These are phyloP conservation scores for Natrix natrix DNA, from an alignment of 2,797 vertebrate genomes.

Conservation along the genomic window DNA sequence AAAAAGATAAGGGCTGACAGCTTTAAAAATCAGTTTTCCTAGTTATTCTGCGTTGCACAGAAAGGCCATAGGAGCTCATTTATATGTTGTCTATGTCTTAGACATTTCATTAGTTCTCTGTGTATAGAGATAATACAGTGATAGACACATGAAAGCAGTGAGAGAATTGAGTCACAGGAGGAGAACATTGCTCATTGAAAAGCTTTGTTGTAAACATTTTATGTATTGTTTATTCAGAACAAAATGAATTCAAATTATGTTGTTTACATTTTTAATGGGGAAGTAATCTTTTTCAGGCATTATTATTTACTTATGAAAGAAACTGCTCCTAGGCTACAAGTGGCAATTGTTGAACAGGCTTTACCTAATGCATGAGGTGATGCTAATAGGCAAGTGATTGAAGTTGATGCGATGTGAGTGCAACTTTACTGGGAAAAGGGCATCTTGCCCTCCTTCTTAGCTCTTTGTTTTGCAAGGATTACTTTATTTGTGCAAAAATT, in stretches of 20 bases:
- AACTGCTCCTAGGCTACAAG: not conserved
- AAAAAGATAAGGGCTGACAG: conserved; percentile 46
- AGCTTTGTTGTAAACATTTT: conserved; percentile 6
- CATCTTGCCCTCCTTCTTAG: not conserved
- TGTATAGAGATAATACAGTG: conserved; percentile 34
- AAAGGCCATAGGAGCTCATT: conserved; percentile 35
- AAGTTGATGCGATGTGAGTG: not conserved
- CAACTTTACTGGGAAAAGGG: not conserved
- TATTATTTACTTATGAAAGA: not conserved
- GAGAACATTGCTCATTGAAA: conserved; percentile 16
- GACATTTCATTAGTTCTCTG: conserved; percentile 41
- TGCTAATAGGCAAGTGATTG: not conserved
- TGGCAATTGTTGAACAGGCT: not conserved
- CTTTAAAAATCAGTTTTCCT: conserved; percentile 43
- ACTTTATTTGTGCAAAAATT: not conserved
- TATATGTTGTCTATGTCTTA: conserved; percentile 31
- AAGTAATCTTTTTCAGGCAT: not conserved
- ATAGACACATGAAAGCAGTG: conserved; percentile 37
- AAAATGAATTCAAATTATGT: conserved; percentile 5
- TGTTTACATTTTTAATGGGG: not conserved
- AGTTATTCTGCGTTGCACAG: conserved; percentile 5
- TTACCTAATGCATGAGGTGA: not conserved
- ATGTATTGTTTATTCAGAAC: not conserved
- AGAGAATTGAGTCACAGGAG: conserved; percentile 1
- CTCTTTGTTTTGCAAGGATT: not conserved